phyloP scores from a whole-genome alignment of 2,113 vertebrate genomes.

The Prionailurus viverrinus region DNA sequence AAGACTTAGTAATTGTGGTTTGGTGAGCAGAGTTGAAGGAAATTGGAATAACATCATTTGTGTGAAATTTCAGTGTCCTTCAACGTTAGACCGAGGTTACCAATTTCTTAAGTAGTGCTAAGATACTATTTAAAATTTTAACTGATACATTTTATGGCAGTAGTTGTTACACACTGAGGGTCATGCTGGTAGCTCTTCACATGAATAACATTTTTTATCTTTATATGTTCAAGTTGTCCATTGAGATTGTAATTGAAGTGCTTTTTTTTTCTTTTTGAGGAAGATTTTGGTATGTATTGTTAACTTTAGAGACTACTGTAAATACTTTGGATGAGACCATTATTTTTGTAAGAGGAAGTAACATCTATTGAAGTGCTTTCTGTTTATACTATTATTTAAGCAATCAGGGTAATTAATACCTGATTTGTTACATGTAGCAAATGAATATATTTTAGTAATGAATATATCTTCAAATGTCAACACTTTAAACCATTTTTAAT shows the following conservation, averaged over 20 bases:
- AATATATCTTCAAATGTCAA: constrained; percentile 6
- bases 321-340: constrained; percentile 56
- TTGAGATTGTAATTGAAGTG: constrained; percentile 18
- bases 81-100: not conserved
- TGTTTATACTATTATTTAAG: constrained; percentile 16
- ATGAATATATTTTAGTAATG: constrained; percentile 11
- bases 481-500: constrained; percentile 58
- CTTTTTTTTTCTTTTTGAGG: constrained; percentile 27
- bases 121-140: constrained; percentile 37
- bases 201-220: constrained; percentile 16
- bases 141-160: not conserved
- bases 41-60: constrained; percentile 29
- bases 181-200: not conserved
- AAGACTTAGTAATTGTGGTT: not conserved
- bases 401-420: not conserved
- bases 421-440: constrained; percentile 23
- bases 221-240: constrained; percentile 25
- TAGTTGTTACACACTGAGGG: not conserved
- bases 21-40: constrained; percentile 32
- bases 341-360: constrained; percentile 26
- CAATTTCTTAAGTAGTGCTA: constrained; percentile 1
- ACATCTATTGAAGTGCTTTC: constrained; percentile 16
- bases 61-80: constrained; percentile 26
- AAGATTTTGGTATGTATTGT: constrained; percentile 1
- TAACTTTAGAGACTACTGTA: constrained; percentile 41